Base-by-base conservation (phyloP, 2,797 vertebrate species). In the Nannoperca obscura region DNA sequence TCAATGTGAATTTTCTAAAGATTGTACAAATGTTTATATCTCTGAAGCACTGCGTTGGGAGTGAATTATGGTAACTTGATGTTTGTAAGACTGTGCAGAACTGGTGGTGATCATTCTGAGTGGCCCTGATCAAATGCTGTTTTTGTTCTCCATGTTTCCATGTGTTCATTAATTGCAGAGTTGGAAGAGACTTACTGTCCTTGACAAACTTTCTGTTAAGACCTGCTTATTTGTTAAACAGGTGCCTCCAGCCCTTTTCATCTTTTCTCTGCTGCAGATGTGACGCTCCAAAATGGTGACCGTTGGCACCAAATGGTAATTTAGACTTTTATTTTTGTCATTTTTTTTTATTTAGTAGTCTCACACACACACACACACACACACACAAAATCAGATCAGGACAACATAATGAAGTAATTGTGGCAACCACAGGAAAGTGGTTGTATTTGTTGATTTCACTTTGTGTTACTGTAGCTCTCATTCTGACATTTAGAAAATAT, bases 1-100 rank as follows among this genome's bases (percentile, higher is more conserved):
- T 74, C 68, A 92, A 94, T 94, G 94, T 95, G 93, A 95, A 93
- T 71, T 83, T 92, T 88, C 81, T 88, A 87, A 87, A 90, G 91
- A 89, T 89, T 93, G 91, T 94, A 89, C 57, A 91, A 87, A 91
- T 93, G 89, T 92, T 86, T 79, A 89, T 92, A 92, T 85, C 85
- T 79, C 83, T 84, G 81, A 95, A 89, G 90, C 88, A 83, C 91
- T 91, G 88, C 69, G 53, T 64, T 68, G 24, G 57, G 73, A 71
- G 86, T 5, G 65, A 59, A 52, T 30, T 36, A 7, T 2, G 65
- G 70, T 57, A 15, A 65, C 40, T 54, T 55, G 67, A 76, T 67
- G 58, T 66, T 36, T 46, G 34, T 64, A 7, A 27, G 52, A 54
- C 49, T 59, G 22, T 34, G 70, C 32, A 65, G 54, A 71, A 60